Evolutionary conservation across 2,113 vertebrate genomes (phyloP).

Genomic region (Trinectes maculatus): DNA sequence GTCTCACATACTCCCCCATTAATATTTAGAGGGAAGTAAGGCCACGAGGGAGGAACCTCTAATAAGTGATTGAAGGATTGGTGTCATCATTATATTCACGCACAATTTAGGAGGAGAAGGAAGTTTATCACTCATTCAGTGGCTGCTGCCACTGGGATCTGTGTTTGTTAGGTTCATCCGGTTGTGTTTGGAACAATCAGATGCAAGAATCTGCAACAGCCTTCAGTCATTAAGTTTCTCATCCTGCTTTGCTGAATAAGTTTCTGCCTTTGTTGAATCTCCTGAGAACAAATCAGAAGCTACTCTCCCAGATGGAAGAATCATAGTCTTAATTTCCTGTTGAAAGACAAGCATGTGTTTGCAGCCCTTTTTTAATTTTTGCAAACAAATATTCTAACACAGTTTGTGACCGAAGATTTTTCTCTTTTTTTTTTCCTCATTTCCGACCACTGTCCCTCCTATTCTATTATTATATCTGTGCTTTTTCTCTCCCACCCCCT

Average conservation of each 20-base stretch:
- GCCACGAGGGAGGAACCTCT: constrained; percentile 49
- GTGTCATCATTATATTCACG: constrained; percentile 52
- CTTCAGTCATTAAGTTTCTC: constrained; percentile 21
- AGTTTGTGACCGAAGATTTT: no score
- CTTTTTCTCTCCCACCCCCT: constrained; percentile 7
- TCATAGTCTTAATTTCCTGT: background rate
- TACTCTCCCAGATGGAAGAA: constrained; percentile 10
- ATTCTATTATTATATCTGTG: constrained; percentile 8
- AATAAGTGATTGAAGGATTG: constrained; percentile 72
- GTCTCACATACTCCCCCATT: constrained; percentile 12
- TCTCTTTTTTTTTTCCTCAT: constrained; percentile 18
- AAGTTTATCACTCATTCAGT: constrained; percentile 66
- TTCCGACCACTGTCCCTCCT: constrained; percentile 5
- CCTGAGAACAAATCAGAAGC: constrained; percentile 21
- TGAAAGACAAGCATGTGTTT: background rate
- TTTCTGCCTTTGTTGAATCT: background rate
- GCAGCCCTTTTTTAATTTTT: constrained; percentile 2
- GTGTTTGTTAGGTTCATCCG: constrained; percentile 30
- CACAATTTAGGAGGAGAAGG: constrained; percentile 56
- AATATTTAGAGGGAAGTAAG: constrained; percentile 24
- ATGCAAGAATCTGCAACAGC: constrained; percentile 50
- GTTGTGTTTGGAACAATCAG: constrained; percentile 26
- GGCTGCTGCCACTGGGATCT: constrained; percentile 18
- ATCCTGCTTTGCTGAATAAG: background rate
- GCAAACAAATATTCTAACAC: no score